phyloP scores from a whole-genome alignment of 2,113 vertebrate genomes.

The Corythornis cristatus region DNA sequence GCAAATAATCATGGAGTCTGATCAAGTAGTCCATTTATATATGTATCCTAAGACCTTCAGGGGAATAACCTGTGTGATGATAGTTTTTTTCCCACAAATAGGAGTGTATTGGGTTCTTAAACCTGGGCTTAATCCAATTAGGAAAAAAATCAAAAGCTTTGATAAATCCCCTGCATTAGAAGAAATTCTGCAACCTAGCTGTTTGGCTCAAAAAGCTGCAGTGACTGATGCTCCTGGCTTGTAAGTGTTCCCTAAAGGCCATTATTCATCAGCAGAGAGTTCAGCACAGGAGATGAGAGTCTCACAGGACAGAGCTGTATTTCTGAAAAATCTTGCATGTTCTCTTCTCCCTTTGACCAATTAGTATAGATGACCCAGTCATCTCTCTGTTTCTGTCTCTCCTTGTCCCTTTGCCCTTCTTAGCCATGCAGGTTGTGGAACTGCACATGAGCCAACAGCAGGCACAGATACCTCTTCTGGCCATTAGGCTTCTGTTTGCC shows the following conservation, averaged over 20 bases:
- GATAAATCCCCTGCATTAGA: neutral
- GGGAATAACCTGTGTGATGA: neutral
- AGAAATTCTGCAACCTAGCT: neutral
- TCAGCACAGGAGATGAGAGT: neutral
- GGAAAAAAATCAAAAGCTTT: neutral
- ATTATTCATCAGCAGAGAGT: neutral
- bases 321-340: neutral
- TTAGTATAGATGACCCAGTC: neutral
- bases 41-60: neutral
- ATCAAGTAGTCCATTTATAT: neutral
- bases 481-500: neutral
- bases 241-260: neutral
- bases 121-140: neutral
- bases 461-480: neutral
- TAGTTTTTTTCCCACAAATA: neutral
- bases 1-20: neutral
- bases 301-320: neutral
- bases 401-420: neutral
- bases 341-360: neutral
- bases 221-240: neutral
- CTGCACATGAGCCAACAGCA: neutral
- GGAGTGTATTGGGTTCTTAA: neutral
- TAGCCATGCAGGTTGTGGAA: fast-evolving
- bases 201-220: neutral
- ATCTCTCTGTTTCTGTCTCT: neutral